These are phyloP conservation scores for Tridacna crocea DNA, from an alignment of 2,888 invertebrate genomes.

Conservation along the genomic window DNA sequence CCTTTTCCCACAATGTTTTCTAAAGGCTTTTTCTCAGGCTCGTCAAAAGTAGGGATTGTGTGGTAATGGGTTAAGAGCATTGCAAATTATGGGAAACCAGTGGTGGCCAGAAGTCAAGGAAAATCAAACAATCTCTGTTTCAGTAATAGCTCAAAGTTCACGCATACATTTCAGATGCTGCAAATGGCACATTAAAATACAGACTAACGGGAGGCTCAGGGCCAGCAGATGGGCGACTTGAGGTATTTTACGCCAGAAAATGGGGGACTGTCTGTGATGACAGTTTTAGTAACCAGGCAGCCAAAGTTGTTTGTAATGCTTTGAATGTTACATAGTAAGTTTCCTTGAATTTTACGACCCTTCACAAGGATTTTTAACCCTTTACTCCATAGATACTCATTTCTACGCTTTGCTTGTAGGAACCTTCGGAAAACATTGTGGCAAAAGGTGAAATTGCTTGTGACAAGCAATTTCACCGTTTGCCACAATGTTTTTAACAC, in stretches of 20 bases:
- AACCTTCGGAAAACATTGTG: too few species aligned
- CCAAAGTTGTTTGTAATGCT: constrained; percentile 57
- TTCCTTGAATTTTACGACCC: background rate
- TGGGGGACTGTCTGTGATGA: constrained; percentile 68
- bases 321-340: constrained; percentile 53
- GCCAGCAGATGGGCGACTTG: constrained; percentile 62
- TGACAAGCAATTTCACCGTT: too few species aligned
- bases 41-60: too few species aligned
- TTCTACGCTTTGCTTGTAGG: too few species aligned
- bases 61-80: too few species aligned
- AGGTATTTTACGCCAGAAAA: constrained; percentile 56
- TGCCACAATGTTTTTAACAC: too few species aligned
- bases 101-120: too few species aligned
- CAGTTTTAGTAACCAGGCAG: constrained; percentile 50
- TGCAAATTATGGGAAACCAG: background rate
- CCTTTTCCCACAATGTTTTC: background rate
- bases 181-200: constrained; percentile 37
- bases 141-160: too few species aligned
- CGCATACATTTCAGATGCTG: background rate
- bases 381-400: too few species aligned
- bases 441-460: too few species aligned
- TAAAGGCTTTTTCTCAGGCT: too few species aligned
- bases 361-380: background rate
- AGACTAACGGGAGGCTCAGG: constrained; percentile 57
- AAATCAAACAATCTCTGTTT: too few species aligned